Conservation (phyloP, 2,888 invertebrate genomes). For the Trichacis sp. region DNA sequence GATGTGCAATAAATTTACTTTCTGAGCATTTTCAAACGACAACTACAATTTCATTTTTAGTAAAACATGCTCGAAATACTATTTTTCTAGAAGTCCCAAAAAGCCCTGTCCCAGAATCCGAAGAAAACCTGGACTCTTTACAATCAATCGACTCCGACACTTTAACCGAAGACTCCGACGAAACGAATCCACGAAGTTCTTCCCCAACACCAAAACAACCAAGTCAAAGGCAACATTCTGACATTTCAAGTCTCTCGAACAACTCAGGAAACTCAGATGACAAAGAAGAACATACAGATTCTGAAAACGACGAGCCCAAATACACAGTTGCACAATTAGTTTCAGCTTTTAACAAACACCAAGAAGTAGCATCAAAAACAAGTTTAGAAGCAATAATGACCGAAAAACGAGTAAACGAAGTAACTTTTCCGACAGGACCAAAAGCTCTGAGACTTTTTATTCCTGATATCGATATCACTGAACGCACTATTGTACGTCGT, state of each 20-base stretch:
- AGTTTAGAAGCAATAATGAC: conserved; percentile 69
- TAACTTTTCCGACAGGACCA: conserved; percentile 68
- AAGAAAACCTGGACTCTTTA: conserved; percentile 62
- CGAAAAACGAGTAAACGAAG: conserved; percentile 60
- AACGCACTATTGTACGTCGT: conserved; percentile 60
- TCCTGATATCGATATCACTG: conserved; percentile 68
- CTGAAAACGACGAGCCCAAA: conserved; percentile 68
- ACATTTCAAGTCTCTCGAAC: conserved; percentile 60
- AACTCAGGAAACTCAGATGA: conserved; percentile 63
- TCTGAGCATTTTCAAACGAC: no score
- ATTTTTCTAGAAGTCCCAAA: conserved; percentile 47
- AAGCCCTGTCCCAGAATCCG: conserved; percentile 51
- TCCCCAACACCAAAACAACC: conserved; percentile 47
- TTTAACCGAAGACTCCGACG: conserved; percentile 65
- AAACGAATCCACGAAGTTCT: conserved; percentile 43
- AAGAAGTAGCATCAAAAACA: conserved; percentile 68
- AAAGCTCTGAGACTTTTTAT: conserved; percentile 70
- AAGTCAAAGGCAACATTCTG: conserved; percentile 59
- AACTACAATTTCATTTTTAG: no score
- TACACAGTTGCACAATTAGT: conserved; percentile 70
- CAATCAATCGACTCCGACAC: conserved; percentile 66
- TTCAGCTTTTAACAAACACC: conserved; percentile 70
- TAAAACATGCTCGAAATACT: no score
- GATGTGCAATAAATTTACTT: no score
- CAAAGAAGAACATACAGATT: conserved; percentile 63